Evolutionary conservation across 2,113 vertebrate species (phyloP).

Genomic region (Callaeas wilsoni): DNA sequence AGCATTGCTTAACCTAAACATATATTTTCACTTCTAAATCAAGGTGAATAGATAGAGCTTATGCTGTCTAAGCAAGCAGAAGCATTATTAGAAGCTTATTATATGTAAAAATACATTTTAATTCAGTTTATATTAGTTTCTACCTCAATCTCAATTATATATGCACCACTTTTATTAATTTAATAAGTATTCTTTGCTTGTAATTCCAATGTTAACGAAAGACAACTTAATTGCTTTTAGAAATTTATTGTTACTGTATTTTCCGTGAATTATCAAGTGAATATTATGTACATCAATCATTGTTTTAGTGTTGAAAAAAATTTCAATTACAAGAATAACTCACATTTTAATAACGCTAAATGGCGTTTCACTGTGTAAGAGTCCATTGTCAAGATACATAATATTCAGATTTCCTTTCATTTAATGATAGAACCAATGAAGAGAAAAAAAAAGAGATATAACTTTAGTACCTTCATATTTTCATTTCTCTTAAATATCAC

Average conservation of each 20-base stretch:
- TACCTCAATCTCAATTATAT: neutral
- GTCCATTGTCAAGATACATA: constrained; percentile 3
- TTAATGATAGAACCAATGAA: constrained; percentile 8
- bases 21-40: neutral
- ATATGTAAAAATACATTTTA: neutral
- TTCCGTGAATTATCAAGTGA: constrained; percentile 22
- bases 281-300: constrained; percentile 27
- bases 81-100: neutral
- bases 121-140: neutral
- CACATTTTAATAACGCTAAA: constrained; percentile 50
- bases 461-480: constrained; percentile 38
- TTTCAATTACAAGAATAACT: constrained; percentile 15
- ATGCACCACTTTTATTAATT: neutral
- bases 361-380: constrained; percentile 6
- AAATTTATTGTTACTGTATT: constrained; percentile 4
- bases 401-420: constrained; percentile 46
- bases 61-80: neutral
- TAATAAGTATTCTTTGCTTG: neutral
- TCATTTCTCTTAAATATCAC: constrained; percentile 56
- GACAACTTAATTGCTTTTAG: constrained; percentile 7
- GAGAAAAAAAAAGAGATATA: neutral
- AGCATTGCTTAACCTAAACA: neutral
- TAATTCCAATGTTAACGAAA: neutral
- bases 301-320: neutral
- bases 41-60: neutral